These are phyloP conservation scores for Drosophila sulfurigaster DNA, from an alignment of 1,140 invertebrate species.

Conservation along the genomic window DNA sequence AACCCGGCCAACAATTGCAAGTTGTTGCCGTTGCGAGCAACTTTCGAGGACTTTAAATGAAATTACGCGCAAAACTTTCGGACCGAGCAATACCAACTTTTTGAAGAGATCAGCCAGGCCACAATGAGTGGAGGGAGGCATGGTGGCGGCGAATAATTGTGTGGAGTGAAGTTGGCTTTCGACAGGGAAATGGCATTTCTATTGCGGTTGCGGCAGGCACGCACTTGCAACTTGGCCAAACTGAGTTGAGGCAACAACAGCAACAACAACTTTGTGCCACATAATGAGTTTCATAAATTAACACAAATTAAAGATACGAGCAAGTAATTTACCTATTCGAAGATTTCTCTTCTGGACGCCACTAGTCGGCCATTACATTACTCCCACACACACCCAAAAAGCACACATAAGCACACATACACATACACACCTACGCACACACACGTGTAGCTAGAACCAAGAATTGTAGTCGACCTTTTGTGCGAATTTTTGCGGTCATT, in stretches of 20 bases:
- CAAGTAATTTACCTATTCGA: conserved; percentile 54
- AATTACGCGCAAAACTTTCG: conserved; percentile 79
- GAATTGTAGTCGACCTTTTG: conserved; percentile 18
- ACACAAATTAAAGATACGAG: conserved; percentile 76
- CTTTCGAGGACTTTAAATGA: conserved; percentile 82
- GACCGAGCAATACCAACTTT: conserved; percentile 61
- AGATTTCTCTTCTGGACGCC: not conserved
- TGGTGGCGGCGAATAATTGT: not conserved
- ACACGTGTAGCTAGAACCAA: not conserved
- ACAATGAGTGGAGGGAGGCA: not conserved
- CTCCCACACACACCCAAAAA: conserved; percentile 9
- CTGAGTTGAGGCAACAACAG: not conserved
- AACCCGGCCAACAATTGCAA: conserved; percentile 67
- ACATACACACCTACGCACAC: not conserved
- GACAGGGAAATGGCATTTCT: conserved; percentile 36
- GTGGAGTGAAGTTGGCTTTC: not conserved
- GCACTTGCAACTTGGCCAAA: conserved; percentile 48
- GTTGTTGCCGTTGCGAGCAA: conserved; percentile 60
- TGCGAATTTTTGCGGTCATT: conserved; percentile 63
- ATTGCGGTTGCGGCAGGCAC: conserved; percentile 57
- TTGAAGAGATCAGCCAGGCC: conserved; percentile 64
- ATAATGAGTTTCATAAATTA: conserved; percentile 82
- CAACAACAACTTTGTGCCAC: conserved; percentile 24
- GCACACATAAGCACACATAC: not conserved
- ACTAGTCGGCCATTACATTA: conserved; percentile 4